Percentiles rank a stretch among this genome's conserved stretches.
Conservation (phyloP, 2,113 vertebrate genomes). For the Ia io region DNA sequence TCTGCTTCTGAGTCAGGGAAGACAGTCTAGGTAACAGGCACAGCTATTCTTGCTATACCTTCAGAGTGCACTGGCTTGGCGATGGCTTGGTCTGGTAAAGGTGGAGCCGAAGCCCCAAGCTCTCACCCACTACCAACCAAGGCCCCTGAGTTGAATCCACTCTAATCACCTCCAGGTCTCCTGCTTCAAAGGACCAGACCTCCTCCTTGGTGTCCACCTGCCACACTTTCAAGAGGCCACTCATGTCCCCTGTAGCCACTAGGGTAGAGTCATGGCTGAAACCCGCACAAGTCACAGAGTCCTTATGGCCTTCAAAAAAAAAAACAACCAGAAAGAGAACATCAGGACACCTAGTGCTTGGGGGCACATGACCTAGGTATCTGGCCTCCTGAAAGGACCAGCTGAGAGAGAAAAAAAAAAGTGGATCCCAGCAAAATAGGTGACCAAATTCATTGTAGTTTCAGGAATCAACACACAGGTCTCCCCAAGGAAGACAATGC, state of each 20-base stretch:
- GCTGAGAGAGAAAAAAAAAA: background rate
- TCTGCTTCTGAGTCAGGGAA: background rate
- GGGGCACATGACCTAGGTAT: background rate
- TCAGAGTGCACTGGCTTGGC: background rate
- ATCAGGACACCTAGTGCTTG: background rate
- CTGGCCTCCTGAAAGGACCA: background rate
- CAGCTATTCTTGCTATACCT: background rate
- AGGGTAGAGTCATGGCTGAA: conserved; percentile 94
- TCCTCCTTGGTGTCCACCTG: conserved; percentile 91
- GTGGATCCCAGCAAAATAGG: background rate
- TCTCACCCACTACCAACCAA: background rate
- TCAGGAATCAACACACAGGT: background rate
- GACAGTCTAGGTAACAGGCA: background rate
- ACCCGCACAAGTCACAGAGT: conserved; percentile 92
- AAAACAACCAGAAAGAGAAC: background rate
- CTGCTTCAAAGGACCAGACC: conserved; percentile 96
- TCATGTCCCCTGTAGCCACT: conserved; percentile 96
- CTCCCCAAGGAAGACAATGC: background rate
- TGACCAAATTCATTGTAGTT: background rate
- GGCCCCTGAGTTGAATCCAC: background rate
- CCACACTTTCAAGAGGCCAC: conserved; percentile 97
- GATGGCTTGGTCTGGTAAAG: background rate
- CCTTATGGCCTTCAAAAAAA: conserved; percentile 90
- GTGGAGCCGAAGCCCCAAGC: too few species aligned
- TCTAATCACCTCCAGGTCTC: conserved; percentile 92